Base-by-base conservation (phyloP, 2,797 vertebrate species). In the Acipenser oxyrinchus region DNA sequence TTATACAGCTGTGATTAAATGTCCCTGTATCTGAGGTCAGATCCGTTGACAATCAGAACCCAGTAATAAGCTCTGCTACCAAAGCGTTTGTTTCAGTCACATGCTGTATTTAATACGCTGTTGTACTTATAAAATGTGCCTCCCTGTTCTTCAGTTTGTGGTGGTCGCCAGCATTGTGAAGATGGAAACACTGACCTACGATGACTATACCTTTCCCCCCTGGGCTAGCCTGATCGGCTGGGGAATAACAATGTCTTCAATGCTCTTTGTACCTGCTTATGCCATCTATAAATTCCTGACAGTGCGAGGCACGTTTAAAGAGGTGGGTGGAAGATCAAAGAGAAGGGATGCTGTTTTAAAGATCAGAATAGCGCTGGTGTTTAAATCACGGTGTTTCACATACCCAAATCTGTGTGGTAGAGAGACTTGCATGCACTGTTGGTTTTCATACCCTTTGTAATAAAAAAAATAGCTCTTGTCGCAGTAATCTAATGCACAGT, bases 91-190 rank as follows among this genome's bases (percentile, higher is more conserved):
- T 53, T 23, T 5, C 8, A 51, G 65, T 65, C 18, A 6, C 48
- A 37, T 60, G 10, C 64, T 58, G 7, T 15, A 49, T 12, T 48
- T 18, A 48, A 66, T 15, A 6, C 12, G 6, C 59, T 12, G 10
- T 11, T 12, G 53, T 10, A 15, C 7, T 2, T 37, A 4, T 8
- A 12, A 18, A n/a, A 65, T 65, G 51, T 50, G 23, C 10, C 10
- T 23, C 18, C 50, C 15, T 6, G 59, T 60, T 8, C 68, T 70
- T 64, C 78, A 99, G 97, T 95, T 99, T 78, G 94, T 99, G 2
- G 95, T 99, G 49, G 87, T 99, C 72, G 94, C 95, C 76, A 99
- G 97, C 71, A 87, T 96, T 71, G 71, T 95, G 79, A 96, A 90
- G 67, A 89, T 91, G 66, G 92, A 92, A 18, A 87, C 90, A 1